Evolutionary conservation across 2,888 invertebrate species (phyloP).

Genomic region (Ceramica pisi): DNA sequence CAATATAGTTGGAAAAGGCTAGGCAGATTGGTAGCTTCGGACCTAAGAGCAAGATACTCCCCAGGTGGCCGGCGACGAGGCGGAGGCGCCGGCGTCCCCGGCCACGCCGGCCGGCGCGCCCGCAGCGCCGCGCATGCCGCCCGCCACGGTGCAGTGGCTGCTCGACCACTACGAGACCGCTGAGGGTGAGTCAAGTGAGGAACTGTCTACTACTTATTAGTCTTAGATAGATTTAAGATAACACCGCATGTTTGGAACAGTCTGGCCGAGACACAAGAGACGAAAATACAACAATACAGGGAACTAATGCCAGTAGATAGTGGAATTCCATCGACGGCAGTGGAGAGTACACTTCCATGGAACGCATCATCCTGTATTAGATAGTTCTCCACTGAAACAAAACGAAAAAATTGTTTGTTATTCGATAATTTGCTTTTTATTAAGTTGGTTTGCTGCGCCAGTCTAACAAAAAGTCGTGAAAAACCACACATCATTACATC

Average conservation of each 20-base stretch:
- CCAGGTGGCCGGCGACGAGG: conserved; percentile 90
- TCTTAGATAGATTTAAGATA: conserved; percentile 23
- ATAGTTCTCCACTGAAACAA: too few relatives aligned
- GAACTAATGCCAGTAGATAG: too few relatives aligned
- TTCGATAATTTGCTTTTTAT: too few relatives aligned
- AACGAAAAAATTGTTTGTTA: too few relatives aligned
- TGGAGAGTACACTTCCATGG: too few relatives aligned
- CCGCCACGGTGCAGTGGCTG: conserved; percentile 98
- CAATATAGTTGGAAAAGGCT: too few relatives aligned
- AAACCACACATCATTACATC: too few relatives aligned
- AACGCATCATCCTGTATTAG: too few relatives aligned
- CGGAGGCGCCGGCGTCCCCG: conserved; percentile 86
- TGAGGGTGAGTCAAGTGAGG: conserved; percentile 89
- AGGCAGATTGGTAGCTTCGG: not conserved
- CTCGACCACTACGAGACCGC: conserved; percentile 99
- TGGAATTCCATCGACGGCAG: too few relatives aligned
- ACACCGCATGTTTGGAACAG: not conserved
- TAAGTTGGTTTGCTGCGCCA: too few relatives aligned
- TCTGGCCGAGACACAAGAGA: not conserved
- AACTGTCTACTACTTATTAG: conserved; percentile 31
- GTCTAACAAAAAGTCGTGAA: too few relatives aligned
- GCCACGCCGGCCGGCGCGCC: conserved; percentile 85
- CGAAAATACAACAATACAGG: not conserved
- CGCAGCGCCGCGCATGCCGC: conserved; percentile 86
- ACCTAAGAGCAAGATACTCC: not conserved